A percentile compares a stretch with the other conserved stretches of the same genome.
Conservation (phyloP, 2,113 vertebrate genomes). For the Orcinus orca region DNA sequence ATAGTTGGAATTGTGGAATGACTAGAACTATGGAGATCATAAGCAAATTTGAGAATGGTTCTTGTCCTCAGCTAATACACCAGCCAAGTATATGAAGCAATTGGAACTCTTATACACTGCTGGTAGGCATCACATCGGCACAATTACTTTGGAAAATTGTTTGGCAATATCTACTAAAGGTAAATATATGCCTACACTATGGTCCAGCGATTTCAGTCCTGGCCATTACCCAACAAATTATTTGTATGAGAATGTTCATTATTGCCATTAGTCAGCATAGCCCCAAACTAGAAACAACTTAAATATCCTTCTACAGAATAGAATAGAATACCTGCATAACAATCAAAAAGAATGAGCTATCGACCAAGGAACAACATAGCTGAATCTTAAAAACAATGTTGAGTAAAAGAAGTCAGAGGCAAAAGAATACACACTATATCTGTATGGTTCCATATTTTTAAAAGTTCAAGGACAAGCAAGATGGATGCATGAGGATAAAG, state of each 20-base stretch:
- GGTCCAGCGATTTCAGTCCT: neutral
- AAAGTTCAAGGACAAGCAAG: neutral
- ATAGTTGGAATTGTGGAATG: neutral
- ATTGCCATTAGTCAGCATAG: neutral
- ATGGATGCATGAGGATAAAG: neutral
- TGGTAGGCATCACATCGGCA: neutral
- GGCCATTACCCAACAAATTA: neutral
- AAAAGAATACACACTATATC: neutral
- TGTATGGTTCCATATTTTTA: neutral
- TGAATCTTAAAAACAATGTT: neutral
- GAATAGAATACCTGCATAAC: neutral
- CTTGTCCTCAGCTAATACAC: neutral
- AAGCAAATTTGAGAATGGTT: neutral
- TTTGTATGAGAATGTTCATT: neutral
- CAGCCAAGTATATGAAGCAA: neutral
- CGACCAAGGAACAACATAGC: neutral
- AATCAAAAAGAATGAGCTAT: slow-evolving; percentile 8
- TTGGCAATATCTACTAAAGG: neutral
- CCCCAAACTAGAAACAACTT: neutral
- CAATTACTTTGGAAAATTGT: neutral
- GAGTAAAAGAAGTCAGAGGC: neutral
- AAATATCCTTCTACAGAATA: neutral
- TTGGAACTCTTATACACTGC: neutral
- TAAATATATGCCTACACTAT: neutral
- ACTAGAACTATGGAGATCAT: neutral